phyloP scores from a whole-genome alignment of 2,888 invertebrate genomes.

The Xanthorhoe designata region DNA sequence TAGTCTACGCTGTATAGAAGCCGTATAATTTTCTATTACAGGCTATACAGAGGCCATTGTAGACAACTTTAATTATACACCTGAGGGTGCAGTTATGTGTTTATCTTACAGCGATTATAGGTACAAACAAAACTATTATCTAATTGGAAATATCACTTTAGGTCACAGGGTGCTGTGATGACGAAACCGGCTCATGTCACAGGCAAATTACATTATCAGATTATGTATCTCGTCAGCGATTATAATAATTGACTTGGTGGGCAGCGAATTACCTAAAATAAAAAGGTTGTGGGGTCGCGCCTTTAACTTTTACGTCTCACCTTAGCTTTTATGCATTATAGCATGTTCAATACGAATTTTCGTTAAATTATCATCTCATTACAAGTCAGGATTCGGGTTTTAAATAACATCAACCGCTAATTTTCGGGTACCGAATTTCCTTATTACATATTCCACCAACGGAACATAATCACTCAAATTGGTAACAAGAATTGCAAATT shows the following conservation, averaged over 20 bases:
- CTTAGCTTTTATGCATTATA: conserved; percentile 30
- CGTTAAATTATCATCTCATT: conserved; percentile 74
- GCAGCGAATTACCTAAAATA: conserved; percentile 27
- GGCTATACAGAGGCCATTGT: conserved; percentile 32
- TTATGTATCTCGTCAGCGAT: conserved; percentile 19
- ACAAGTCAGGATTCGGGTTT: conserved; percentile 58
- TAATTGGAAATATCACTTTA: conserved; percentile 29
- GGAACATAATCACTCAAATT: conserved; percentile 76
- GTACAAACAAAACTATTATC: conserved; percentile 34
- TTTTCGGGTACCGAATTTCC: conserved; percentile 63
- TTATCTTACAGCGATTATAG: conserved; percentile 29
- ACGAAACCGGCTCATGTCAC: conserved; percentile 23
- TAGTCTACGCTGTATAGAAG: conserved; percentile 46
- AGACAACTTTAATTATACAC: conserved; percentile 33
- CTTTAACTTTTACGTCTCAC: conserved; percentile 33
- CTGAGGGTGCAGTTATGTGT: conserved; percentile 29
- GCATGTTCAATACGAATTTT: conserved; percentile 53
- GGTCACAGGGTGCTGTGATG: conserved; percentile 28
- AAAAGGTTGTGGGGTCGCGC: conserved; percentile 29
- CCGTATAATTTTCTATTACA: conserved; percentile 41
- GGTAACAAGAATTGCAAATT: conserved; percentile 78
- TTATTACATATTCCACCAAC: conserved; percentile 71
- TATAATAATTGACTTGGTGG: conserved; percentile 25
- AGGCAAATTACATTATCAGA: conserved; percentile 18
- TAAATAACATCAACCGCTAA: conserved; percentile 60